Percentiles rank a stretch among this genome's conserved stretches.
Conservation (phyloP, 2,888 invertebrate species). For the Tryphoninae sp. region DNA sequence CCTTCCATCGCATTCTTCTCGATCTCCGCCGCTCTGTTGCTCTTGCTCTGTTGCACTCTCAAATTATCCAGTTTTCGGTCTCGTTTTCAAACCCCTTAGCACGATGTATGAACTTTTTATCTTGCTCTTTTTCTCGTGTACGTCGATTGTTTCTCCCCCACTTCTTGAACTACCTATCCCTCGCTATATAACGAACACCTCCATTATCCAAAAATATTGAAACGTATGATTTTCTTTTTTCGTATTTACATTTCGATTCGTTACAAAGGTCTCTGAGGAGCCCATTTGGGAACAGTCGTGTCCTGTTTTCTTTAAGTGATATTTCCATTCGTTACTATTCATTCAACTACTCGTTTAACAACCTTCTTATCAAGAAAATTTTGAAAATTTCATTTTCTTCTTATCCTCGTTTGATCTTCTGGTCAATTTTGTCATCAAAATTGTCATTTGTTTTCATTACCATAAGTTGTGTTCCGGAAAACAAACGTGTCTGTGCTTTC, state of each 20-base stretch:
- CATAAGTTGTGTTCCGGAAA: no score
- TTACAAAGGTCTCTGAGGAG: not conserved
- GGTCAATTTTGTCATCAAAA: no score
- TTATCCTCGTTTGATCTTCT: no score
- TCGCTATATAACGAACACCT: not conserved
- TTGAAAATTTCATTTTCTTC: no score
- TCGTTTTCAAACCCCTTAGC: not conserved
- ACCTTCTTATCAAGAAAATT: no score
- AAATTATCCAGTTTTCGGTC: conserved; percentile 22
- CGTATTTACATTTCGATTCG: not conserved
- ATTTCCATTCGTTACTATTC: no score
- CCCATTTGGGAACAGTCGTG: no score
- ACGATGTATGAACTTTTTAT: conserved; percentile 32
- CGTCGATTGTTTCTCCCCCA: not conserved
- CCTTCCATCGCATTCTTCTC: conserved; percentile 1
- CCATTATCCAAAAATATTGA: not conserved
- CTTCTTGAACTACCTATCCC: not conserved
- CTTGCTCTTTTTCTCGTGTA: not conserved
- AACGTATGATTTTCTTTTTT: not conserved
- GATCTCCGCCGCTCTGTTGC: conserved; percentile 25
- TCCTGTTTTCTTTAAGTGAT: no score
- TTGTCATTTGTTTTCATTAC: no score
- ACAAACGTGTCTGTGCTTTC: no score
- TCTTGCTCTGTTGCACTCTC: not conserved
- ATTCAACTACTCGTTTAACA: no score